Base-by-base conservation (phyloP, 2,797 vertebrate species). In the Argentina silus region DNA sequence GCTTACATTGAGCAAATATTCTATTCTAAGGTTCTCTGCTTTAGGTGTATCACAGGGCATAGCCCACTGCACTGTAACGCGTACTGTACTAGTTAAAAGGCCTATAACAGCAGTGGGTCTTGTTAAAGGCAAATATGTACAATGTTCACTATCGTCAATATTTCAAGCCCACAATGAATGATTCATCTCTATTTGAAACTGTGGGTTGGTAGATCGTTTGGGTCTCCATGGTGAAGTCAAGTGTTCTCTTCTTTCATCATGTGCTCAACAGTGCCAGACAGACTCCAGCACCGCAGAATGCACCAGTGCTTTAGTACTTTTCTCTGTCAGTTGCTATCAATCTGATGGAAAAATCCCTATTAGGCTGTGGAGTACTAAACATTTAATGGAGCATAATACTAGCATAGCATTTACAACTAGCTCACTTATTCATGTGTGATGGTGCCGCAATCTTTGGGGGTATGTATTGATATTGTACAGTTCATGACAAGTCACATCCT, bases 271-370 rank as follows among this genome's bases (percentile, higher is more conserved):
- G 57, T 60, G 57, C 57, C 57, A 21, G 23, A 60, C 8, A 59
- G 23, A 11, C 57, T 6, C 19, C 27, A 21, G 5, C 23, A 60
- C 23, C 23, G 21, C 57, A 36, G 5, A 60, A 60, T 61, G 59
- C 59, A 42, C 11, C 59, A 61, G 7, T 36, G 23, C 23, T 15
- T 36, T 42, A 27, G 59, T 12, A 36, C 59, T 15, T 60, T 23
- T 27, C 23, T 61, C 12, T 36, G 59, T 61, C 59, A 61, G 59
- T 17, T 55, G 53, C 15, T 36, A 27, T 61, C 59, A 61, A 61
- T 42, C 59, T 14, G 27, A 36, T 36, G 12, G 23, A 60, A 2
- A 59, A 59, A 23, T 59, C 9, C 56, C 8, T 59, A 57, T 19
- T 57, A 59, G 56, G 19, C 11, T 11, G 50, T 53, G 12, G 10